phyloP scores from a whole-genome alignment of 1,140 invertebrate genomes.

The Pygmarrhopalites habei region DNA sequence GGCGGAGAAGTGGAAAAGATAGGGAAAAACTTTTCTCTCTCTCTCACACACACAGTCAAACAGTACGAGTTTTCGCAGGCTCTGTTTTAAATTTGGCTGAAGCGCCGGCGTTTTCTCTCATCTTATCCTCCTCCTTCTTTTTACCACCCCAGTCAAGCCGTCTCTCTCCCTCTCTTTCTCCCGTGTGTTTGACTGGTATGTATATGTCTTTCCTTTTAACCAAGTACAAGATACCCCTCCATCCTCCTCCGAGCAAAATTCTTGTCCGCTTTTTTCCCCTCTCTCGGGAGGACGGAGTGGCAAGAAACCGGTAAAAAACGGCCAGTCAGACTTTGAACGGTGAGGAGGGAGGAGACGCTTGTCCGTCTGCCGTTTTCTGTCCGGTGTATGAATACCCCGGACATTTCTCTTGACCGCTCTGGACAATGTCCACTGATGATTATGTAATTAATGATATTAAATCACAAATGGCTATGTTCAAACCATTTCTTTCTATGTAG shows the following conservation, averaged over 20 bases:
- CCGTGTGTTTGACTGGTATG: not conserved
- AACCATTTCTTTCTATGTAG: too few species aligned
- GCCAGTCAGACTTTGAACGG: too few species aligned
- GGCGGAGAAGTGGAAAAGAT: slow-evolving; percentile 16
- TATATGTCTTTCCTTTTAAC: too few species aligned
- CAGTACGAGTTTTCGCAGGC: slow-evolving; percentile 26
- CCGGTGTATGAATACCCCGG: too few species aligned
- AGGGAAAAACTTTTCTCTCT: slow-evolving; percentile 33
- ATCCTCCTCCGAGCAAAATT: slow-evolving; percentile 6
- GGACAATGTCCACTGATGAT: too few species aligned
- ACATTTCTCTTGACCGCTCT: too few species aligned
- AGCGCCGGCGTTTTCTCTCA: slow-evolving; percentile 37
- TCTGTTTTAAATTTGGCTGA: slow-evolving; percentile 27
- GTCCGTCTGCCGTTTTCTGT: too few species aligned
- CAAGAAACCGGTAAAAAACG: too few species aligned
- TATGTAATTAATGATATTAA: too few species aligned
- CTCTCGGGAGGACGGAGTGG: too few species aligned
- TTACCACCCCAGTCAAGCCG: slow-evolving; percentile 27
- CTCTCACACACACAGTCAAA: not conserved
- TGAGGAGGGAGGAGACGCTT: too few species aligned
- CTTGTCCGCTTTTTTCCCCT: slow-evolving; percentile 7
- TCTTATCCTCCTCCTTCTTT: slow-evolving; percentile 36
- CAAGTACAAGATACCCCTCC: slow-evolving; percentile 13
- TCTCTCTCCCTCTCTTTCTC: slow-evolving; percentile 6
- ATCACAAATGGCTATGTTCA: too few species aligned